Conservation (phyloP, 30 jellyfish, hydroid and myxozoan genomes). For the Aurelia sp. region DNA sequence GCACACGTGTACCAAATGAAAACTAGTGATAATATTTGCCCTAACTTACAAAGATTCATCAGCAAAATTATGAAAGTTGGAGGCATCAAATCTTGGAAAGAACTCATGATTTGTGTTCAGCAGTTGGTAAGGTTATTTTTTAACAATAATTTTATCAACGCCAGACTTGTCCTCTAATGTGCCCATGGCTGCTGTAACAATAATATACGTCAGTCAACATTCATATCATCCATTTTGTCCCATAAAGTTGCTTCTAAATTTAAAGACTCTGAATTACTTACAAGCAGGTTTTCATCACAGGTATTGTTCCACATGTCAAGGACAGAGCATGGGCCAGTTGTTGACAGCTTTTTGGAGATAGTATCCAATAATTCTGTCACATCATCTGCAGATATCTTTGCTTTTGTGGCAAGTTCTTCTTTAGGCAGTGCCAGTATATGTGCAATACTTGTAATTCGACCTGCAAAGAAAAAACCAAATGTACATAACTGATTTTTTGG, state of each 20-base stretch:
- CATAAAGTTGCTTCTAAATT: not conserved
- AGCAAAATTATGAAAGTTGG: too few relatives aligned
- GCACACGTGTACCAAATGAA: too few relatives aligned
- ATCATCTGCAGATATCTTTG: slow-evolving; percentile 20
- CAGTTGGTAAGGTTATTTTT: too few relatives aligned
- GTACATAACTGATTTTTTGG: too few relatives aligned
- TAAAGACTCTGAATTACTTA: not conserved
- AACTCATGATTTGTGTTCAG: too few relatives aligned
- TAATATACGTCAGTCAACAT: not conserved
- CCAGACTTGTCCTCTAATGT: too few relatives aligned
- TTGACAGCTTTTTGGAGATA: slow-evolving; percentile 29
- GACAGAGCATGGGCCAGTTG: slow-evolving; percentile 47
- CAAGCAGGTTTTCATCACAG: slow-evolving; percentile 18
- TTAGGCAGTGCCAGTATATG: slow-evolving; percentile 48
- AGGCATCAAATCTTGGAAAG: too few relatives aligned
- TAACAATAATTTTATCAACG: too few relatives aligned
- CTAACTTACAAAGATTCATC: too few relatives aligned
- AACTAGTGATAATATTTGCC: too few relatives aligned
- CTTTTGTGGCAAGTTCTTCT: slow-evolving; percentile 57
- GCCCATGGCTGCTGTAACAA: not conserved
- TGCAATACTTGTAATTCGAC: slow-evolving; percentile 38
- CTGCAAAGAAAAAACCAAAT: slow-evolving; percentile 9
- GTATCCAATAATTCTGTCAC: slow-evolving; percentile 23
- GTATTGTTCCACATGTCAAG: slow-evolving; percentile 49
- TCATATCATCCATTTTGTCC: too few relatives aligned